A percentile compares a stretch with the other conserved stretches of the same genome.
phyloP scores from a whole-genome alignment of 92 coral and sea anemone genomes.

The Porites evermanni region DNA sequence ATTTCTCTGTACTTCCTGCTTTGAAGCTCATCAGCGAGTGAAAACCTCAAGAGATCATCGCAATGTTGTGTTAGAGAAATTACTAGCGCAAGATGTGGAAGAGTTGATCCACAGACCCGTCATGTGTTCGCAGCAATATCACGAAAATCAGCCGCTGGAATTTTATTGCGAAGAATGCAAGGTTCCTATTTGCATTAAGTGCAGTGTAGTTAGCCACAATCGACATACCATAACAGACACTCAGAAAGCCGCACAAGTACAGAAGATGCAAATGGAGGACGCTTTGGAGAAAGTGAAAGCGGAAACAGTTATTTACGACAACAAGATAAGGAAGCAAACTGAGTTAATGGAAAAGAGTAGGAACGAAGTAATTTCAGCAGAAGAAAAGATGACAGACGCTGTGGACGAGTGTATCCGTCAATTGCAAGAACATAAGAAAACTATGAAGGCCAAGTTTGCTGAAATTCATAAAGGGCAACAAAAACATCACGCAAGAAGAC shows the following conservation, averaged over 20 bases:
- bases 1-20: constrained; percentile 30
- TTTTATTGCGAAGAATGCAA: constrained; percentile 32
- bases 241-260: constrained; percentile 16
- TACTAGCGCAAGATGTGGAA: constrained; percentile 30
- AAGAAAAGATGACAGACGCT: constrained; percentile 7
- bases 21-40: constrained; percentile 30
- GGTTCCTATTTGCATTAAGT: constrained; percentile 29
- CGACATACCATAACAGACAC: constrained; percentile 21
- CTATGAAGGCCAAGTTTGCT: constrained; percentile 3
- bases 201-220: constrained; percentile 29
- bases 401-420: not conserved
- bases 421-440: not conserved
- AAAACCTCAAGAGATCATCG: constrained; percentile 27
- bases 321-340: not conserved
- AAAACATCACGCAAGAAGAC: constrained; percentile 10
- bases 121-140: constrained; percentile 29
- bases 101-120: constrained; percentile 35
- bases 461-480: not conserved
- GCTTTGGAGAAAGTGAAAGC: constrained; percentile 6
- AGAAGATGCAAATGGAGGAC: constrained; percentile 10
- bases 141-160: constrained; percentile 19
- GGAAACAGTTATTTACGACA: not conserved
- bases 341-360: constrained; percentile 3
- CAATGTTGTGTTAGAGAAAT: constrained; percentile 26
- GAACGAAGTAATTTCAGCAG: not conserved